Percentiles rank a stretch among this genome's conserved stretches.
Evolutionary conservation across 2,888 invertebrate species (phyloP).

Genomic region (Neria commutata): DNA sequence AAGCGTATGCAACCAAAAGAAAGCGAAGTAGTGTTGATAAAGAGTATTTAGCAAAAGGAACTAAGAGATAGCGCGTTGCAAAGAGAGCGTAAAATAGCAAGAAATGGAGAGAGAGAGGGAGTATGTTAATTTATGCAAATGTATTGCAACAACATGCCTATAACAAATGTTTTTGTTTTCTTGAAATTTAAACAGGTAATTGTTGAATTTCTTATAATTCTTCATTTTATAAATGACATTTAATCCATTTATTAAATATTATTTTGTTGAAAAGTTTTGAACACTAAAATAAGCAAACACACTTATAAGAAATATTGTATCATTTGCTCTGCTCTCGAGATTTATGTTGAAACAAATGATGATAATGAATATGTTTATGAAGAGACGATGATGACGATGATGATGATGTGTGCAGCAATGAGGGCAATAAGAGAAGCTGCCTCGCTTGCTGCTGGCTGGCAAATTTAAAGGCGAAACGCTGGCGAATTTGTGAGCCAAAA

Average conservation of each 20-base stretch:
- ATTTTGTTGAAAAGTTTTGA: conserved; percentile 10
- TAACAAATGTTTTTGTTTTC: no score
- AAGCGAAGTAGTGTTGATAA: background rate
- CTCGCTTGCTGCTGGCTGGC: no score
- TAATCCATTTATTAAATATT: conserved; percentile 23
- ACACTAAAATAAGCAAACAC: conserved; percentile 1
- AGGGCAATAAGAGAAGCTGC: no score
- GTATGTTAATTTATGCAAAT: conserved; percentile 33
- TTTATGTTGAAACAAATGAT: no score
- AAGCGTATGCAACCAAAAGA: background rate
- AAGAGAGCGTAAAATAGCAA: background rate
- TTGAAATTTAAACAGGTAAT: conserved; percentile 18
- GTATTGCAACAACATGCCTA: conserved; percentile 15
- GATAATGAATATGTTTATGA: no score
- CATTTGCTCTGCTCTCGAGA: no score
- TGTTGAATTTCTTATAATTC: conserved; percentile 24
- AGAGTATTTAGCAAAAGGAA: background rate
- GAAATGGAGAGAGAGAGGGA: conserved; percentile 15
- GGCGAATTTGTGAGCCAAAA: no score
- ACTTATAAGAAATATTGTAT: background rate
- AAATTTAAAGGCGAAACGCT: no score
- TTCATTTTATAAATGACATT: conserved; percentile 28
- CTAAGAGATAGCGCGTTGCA: background rate
- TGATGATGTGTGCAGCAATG: no score
- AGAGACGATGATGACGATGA: no score